These are phyloP conservation scores for Synanthedon myopaeformis DNA, from an alignment of 2,888 invertebrate species.

Conservation along the genomic window DNA sequence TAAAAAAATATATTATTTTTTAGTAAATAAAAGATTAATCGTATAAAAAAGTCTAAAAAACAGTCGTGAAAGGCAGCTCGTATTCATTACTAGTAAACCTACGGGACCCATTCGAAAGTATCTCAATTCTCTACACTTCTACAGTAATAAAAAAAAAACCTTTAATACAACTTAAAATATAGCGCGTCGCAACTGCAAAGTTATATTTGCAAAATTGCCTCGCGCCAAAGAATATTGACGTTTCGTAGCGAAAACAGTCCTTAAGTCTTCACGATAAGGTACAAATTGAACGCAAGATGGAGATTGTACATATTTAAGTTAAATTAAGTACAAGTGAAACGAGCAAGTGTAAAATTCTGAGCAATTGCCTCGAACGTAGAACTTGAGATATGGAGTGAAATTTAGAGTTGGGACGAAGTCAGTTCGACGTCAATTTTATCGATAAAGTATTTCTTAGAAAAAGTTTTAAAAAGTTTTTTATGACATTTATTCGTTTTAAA, in stretches of 20 bases:
- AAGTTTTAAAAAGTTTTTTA: too few relatives aligned
- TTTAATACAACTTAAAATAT: neutral
- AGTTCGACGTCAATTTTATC: neutral
- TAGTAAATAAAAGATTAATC: too few relatives aligned
- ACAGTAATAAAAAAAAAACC: neutral
- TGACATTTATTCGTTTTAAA: too few relatives aligned
- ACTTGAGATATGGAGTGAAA: constrained; percentile 13
- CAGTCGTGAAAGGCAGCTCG: neutral
- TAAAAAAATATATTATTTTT: too few relatives aligned
- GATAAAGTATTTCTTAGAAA: too few relatives aligned
- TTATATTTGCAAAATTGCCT: neutral
- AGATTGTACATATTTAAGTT: constrained; percentile 13
- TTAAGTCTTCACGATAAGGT: constrained; percentile 14
- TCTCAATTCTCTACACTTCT: neutral
- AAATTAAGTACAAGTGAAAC: constrained; percentile 13
- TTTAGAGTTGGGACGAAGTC: constrained; percentile 5
- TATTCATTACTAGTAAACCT: neutral
- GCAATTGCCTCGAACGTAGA: constrained; percentile 19
- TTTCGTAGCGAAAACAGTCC: constrained; percentile 3
- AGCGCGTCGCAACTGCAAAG: neutral
- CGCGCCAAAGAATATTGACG: neutral
- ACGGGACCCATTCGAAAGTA: neutral
- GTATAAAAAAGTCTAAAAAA: too few relatives aligned
- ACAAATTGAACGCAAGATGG: constrained; percentile 11
- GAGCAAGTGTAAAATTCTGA: constrained; percentile 19